phyloP scores from a whole-genome alignment of 2,888 invertebrate species.

The Ochropleura leucogaster region DNA sequence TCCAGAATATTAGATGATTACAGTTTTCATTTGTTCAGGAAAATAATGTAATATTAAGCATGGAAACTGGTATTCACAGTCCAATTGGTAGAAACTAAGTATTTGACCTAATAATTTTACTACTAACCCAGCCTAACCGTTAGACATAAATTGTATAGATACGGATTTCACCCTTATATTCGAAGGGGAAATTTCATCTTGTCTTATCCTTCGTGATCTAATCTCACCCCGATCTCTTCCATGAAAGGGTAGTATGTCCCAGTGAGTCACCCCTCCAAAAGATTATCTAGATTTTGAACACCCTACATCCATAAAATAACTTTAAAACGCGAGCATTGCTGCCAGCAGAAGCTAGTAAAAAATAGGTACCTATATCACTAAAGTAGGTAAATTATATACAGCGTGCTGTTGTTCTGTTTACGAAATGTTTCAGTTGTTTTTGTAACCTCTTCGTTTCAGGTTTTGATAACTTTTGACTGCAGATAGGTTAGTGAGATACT shows the following conservation, averaged over 20 bases:
- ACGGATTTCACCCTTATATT: not conserved
- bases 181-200: not conserved
- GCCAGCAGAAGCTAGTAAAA: not conserved
- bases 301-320: not conserved
- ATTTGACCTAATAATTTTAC: not conserved
- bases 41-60: not conserved
- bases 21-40: not conserved
- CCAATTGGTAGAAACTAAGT: not conserved
- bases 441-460: conserved; percentile 14
- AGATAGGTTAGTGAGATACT: conserved; percentile 17
- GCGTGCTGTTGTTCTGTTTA: not conserved
- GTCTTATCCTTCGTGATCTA: not conserved
- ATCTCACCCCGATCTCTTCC: not conserved
- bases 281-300: not conserved
- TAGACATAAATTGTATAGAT: not conserved
- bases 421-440: not conserved
- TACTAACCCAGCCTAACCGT: not conserved
- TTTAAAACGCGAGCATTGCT: not conserved
- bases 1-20: not conserved
- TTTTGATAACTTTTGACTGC: conserved; percentile 21
- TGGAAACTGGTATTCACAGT: not conserved
- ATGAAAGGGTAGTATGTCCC: not conserved
- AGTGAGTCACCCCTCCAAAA: not conserved
- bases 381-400: not conserved
- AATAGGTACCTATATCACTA: not conserved